Percentiles rank a stretch among this genome's conserved stretches.
phyloP scores from a whole-genome alignment of 2,797 vertebrate genomes.

The Cyprinodon diabolis region DNA sequence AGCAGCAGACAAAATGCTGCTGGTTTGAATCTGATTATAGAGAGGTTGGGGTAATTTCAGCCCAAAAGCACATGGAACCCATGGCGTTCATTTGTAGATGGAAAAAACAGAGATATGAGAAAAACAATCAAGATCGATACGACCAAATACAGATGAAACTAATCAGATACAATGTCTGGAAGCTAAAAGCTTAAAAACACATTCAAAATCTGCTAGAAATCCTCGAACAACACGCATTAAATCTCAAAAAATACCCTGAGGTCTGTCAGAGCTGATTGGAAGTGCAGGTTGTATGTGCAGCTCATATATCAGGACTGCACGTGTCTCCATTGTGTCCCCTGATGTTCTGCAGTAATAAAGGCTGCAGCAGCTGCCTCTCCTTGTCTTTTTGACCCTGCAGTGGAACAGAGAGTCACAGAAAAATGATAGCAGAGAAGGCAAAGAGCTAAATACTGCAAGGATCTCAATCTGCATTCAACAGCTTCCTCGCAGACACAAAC shows the following conservation, averaged over 20 bases:
- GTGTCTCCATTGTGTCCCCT: not conserved
- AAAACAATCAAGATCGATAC: not conserved
- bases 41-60: not conserved
- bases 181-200: not conserved
- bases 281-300: not conserved
- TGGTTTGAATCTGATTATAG: constrained; percentile 7
- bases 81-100: not conserved
- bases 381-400: not conserved
- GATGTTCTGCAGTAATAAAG: not conserved
- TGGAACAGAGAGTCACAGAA: not conserved
- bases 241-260: not conserved
- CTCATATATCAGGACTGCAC: not conserved
- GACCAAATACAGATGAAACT: not conserved
- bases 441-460: not conserved
- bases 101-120: not conserved
- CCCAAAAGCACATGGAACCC: not conserved
- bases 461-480: not conserved
- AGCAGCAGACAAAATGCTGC: constrained; percentile 19
- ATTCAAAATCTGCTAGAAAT: not conserved
- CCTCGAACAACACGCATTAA: no score
- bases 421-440: not conserved
- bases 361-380: not conserved
- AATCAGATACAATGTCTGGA: not conserved
- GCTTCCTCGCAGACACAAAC: not conserved
- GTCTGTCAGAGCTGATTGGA: not conserved